Evolutionary conservation across 2,888 invertebrate genomes (phyloP), one percentile per base, ranked within the genome.

Genomic region (Ectobius pallidus): DNA sequence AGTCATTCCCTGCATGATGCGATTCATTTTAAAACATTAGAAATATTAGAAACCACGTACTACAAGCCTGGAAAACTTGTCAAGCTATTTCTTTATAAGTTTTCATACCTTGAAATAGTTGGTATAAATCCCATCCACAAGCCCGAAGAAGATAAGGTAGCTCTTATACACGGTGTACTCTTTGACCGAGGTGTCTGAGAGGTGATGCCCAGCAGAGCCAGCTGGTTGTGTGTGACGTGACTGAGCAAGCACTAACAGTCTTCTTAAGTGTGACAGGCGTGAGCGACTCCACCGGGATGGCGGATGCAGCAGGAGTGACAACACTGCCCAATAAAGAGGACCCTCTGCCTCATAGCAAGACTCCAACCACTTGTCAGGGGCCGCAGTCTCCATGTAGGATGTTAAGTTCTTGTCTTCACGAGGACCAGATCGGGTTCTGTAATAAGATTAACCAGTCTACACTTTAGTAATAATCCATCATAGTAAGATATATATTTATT

Each of bases 261-360:
- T 89, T 78, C 90, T 89, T 58, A 98, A 83, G 84, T 93, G 92
- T 9, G 88, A 86, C 75, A 93, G 76, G 75, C 90, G 89, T 70
- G 90, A 85, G 11, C 88, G 85, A 73, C 89, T 87, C 97, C 97
- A 98, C 78, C 91, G 90, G 4, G 83, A 86, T 6, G 90, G 91
- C 25, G 94, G 90, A 80, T 93, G 90, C 52, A 98, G 85, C 72
- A 95, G 88, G 49, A 96, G 83, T 69, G 93, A 91, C 81, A 97
- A 87, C 3, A 92, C 91, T 70, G 91, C 85, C 89, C 92, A 95
- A 84, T 95, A 98, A n/a, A 95, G 87, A 3, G 96, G 93, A 0
- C 97, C 95, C 79, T 98, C 98, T 0, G 95, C 92, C 80, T 96
- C 96, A 83, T 93, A 96, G 46, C 92, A 90, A 34, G 90, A 90